Conservation (phyloP, 2,888 invertebrate species). For the Caenorhabditis sulstoni region DNA sequence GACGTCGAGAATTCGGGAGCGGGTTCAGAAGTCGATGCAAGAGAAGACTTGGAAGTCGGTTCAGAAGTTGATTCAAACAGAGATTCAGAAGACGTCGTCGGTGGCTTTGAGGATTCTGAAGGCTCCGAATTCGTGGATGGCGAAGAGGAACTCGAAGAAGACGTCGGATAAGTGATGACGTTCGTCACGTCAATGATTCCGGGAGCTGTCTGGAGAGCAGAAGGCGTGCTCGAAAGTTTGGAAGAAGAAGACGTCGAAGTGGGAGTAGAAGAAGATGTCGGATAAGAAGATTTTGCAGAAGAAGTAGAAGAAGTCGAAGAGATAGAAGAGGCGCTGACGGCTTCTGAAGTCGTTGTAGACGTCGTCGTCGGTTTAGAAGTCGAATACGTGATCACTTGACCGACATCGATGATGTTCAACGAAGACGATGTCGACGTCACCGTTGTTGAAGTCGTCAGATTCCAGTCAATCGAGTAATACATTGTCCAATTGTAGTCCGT, state of each 20-base stretch:
- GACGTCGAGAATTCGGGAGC: too few relatives aligned
- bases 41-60: background rate
- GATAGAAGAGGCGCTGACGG: too few relatives aligned
- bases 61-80: background rate
- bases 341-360: too few relatives aligned
- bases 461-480: too few relatives aligned
- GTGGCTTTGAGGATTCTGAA: background rate
- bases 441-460: background rate
- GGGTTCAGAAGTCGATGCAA: background rate
- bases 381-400: constrained; percentile 1
- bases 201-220: background rate
- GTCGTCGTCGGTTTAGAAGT: too few relatives aligned
- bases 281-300: too few relatives aligned
- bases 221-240: background rate
- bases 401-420: constrained; percentile 1
- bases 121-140: too few relatives aligned
- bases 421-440: background rate
- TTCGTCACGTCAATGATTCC: background rate
- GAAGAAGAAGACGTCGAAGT: constrained; percentile 1
- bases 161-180: background rate
- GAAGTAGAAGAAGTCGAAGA: too few relatives aligned
- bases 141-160: too few relatives aligned
- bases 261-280: background rate
- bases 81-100: constrained; percentile 1
- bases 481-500: background rate